A percentile compares a stretch with the other conserved stretches of the same genome.
Conservation (phyloP, 2,888 invertebrate genomes). For the Drosophila kambysellisi region DNA sequence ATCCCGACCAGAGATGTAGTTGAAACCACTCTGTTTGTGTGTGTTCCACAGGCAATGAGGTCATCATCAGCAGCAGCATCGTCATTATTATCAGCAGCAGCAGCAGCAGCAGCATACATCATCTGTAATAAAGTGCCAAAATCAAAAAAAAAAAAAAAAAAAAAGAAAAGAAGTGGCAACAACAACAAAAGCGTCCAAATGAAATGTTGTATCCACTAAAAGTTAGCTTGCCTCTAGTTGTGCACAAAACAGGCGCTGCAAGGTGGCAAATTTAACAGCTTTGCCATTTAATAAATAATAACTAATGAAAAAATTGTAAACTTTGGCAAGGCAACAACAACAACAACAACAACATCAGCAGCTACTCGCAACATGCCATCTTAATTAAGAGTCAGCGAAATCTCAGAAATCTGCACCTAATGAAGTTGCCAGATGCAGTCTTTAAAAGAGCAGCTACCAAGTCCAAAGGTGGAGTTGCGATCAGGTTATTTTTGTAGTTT, state of each 20-base stretch:
- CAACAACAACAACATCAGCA: slow-evolving; percentile 20
- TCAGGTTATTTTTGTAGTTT: slow-evolving; percentile 32
- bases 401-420: slow-evolving; percentile 41
- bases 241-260: slow-evolving; percentile 44
- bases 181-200: slow-evolving; percentile 40
- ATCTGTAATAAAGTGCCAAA: slow-evolving; percentile 62
- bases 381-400: slow-evolving; percentile 62
- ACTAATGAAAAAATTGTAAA: slow-evolving; percentile 73
- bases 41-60: slow-evolving; percentile 69
- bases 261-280: slow-evolving; percentile 47
- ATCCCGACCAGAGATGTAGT: slow-evolving; percentile 25
- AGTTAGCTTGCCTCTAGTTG: slow-evolving; percentile 44
- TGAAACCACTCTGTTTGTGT: slow-evolving; percentile 22
- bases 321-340: slow-evolving; percentile 59
- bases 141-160: slow-evolving; percentile 21
- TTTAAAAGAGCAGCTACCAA: neutral
- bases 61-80: slow-evolving; percentile 56
- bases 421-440: slow-evolving; percentile 41
- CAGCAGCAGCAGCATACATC: slow-evolving; percentile 64
- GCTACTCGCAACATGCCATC: slow-evolving; percentile 38
- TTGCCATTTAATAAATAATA: slow-evolving; percentile 75
- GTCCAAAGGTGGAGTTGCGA: slow-evolving; percentile 13
- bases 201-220: slow-evolving; percentile 42
- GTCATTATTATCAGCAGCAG: slow-evolving; percentile 36
- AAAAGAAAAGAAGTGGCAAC: slow-evolving; percentile 9